Evolutionary conservation across 2,888 invertebrate genomes (phyloP).

Genomic region (Cheilosia scutellata): DNA sequence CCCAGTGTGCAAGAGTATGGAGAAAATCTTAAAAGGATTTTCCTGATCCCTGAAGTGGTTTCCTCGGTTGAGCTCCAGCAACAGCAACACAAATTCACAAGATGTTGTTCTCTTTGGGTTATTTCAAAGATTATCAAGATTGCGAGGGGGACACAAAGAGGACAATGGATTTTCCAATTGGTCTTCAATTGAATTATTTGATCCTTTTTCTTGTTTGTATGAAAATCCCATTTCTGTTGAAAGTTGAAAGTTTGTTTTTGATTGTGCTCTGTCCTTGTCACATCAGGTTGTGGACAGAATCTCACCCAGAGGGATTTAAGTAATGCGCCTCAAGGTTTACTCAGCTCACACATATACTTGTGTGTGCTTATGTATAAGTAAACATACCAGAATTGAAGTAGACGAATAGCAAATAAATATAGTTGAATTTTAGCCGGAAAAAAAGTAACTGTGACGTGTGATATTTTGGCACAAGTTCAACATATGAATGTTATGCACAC

Average conservation of each 20-base stretch:
- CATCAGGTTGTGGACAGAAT: constrained; percentile 5
- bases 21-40: constrained; percentile 53
- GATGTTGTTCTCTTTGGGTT: constrained; percentile 29
- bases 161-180: constrained; percentile 46
- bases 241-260: constrained; percentile 1
- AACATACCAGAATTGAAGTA: neutral
- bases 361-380: neutral
- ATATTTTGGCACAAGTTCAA: constrained; percentile 65
- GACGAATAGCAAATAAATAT: constrained; percentile 4
- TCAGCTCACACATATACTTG: neutral
- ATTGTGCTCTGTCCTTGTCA: neutral
- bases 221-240: constrained; percentile 22
- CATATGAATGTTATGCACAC: neutral
- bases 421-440: constrained; percentile 29
- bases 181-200: constrained; percentile 52
- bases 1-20: neutral
- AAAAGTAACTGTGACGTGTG: constrained; percentile 21
- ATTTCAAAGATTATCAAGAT: constrained; percentile 19
- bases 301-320: constrained; percentile 8
- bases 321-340: constrained; percentile 8
- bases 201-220: constrained; percentile 23
- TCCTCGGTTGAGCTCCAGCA: constrained; percentile 1
- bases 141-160: constrained; percentile 2
- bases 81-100: constrained; percentile 23
- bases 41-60: constrained; percentile 62